phyloP scores from a whole-genome alignment of 2,888 invertebrate species.

The Malthinus flaveolus region DNA sequence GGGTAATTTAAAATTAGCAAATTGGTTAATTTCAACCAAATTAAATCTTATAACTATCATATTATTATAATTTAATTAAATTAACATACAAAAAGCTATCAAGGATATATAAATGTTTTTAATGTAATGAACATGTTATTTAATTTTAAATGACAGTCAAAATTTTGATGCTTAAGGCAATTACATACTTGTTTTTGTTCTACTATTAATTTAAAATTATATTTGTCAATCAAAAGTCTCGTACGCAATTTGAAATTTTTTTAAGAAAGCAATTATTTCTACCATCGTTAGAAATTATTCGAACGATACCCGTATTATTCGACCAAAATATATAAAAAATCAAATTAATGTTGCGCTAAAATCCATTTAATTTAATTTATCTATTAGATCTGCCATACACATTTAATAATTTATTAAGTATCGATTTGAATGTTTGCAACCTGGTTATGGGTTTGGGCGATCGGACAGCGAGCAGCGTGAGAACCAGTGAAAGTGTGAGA shows the following conservation, averaged over 20 bases:
- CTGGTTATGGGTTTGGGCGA: constrained; percentile 23
- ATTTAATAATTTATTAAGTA: constrained; percentile 6
- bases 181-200: constrained; percentile 12
- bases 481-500: constrained; percentile 50
- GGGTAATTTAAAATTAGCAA: too few species aligned
- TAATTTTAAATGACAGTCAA: constrained; percentile 7
- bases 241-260: constrained; percentile 1
- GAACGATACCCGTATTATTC: neutral
- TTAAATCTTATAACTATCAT: too few species aligned
- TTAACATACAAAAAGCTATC: constrained; percentile 6
- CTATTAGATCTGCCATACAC: neutral
- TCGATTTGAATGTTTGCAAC: constrained; percentile 22
- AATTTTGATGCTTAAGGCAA: constrained; percentile 9
- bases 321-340: neutral
- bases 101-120: constrained; percentile 2
- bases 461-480: constrained; percentile 41
- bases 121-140: constrained; percentile 7
- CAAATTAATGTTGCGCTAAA: constrained; percentile 4
- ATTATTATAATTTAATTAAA: constrained; percentile 1
- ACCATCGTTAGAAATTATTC: too few species aligned
- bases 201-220: constrained; percentile 7
- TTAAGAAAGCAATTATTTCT: neutral
- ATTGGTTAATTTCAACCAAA: too few species aligned
- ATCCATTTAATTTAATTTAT: constrained; percentile 6
- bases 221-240: constrained; percentile 16